A percentile compares a stretch with the other conserved stretches of the same genome.
phyloP scores from a whole-genome alignment of 2,888 invertebrate genomes.

The Dynastes grantii region DNA sequence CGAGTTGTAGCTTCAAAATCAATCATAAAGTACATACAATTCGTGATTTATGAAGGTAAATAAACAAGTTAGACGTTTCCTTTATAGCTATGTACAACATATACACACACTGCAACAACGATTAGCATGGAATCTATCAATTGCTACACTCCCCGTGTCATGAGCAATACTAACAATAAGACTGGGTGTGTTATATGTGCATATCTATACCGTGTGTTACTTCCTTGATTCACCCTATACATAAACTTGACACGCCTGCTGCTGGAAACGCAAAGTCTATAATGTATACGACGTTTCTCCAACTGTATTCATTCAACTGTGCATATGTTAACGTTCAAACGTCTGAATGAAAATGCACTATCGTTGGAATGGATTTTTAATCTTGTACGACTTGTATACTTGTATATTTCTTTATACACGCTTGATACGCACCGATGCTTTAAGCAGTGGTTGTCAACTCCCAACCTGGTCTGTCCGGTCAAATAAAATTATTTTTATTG shows the following conservation, averaged over 20 bases:
- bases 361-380: conserved; percentile 5
- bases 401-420: not conserved
- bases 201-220: conserved; percentile 28
- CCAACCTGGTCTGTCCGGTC: not conserved
- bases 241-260: conserved; percentile 23
- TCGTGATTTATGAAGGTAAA: conserved; percentile 16
- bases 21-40: not conserved
- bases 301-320: conserved; percentile 28
- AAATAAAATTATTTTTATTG: too few species aligned
- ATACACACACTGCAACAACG: not conserved
- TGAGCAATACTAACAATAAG: conserved; percentile 28
- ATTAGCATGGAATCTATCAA: conserved; percentile 26
- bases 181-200: conserved; percentile 22
- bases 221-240: conserved; percentile 33
- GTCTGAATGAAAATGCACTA: conserved; percentile 17
- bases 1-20: not conserved
- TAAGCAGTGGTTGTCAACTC: conserved; percentile 1
- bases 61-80: conserved; percentile 11
- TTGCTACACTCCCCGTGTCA: conserved; percentile 19
- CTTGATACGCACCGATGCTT: conserved; percentile 13
- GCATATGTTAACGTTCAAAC: not conserved
- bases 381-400: not conserved
- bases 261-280: conserved; percentile 15
- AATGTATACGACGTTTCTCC: conserved; percentile 17
- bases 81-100: not conserved